These are phyloP conservation scores for Lamellibrachia columna DNA, from an alignment of 2,888 invertebrate genomes.

Conservation along the genomic window DNA sequence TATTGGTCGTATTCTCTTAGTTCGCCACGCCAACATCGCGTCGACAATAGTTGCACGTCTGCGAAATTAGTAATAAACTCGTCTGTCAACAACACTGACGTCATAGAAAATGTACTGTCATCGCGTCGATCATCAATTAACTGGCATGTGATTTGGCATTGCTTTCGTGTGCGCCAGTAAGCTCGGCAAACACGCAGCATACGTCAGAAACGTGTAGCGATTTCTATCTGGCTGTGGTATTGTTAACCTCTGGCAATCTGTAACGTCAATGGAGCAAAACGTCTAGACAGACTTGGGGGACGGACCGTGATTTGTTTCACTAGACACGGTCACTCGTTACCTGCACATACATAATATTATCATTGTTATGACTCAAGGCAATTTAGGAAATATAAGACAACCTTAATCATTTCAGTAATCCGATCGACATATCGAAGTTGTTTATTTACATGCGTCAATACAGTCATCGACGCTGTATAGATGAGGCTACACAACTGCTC, in stretches of 20 bases:
- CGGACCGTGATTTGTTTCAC: not conserved
- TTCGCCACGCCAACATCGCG: not conserved
- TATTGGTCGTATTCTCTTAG: not conserved
- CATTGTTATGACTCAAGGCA: too few species aligned
- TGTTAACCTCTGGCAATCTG: not conserved
- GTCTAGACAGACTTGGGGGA: not conserved
- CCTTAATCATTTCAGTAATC: not conserved
- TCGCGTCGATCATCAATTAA: not conserved
- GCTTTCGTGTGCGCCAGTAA: not conserved
- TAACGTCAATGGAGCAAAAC: not conserved
- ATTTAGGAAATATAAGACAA: too few species aligned
- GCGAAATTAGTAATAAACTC: not conserved
- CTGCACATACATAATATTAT: not conserved
- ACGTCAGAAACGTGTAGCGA: not conserved
- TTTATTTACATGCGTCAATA: not conserved
- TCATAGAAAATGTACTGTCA: not conserved
- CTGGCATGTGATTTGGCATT: not conserved
- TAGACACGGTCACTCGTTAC: not conserved
- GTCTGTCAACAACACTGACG: not conserved
- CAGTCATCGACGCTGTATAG: not conserved
- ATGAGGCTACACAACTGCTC: not conserved
- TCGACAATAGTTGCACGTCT: not conserved
- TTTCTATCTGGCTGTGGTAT: not conserved
- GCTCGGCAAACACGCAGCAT: not conserved
- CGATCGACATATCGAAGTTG: too few species aligned